Evolutionary conservation across 2,888 invertebrate genomes (phyloP), one percentile per base, ranked within the genome.

Genomic region (Balanococcus diminutus): DNA sequence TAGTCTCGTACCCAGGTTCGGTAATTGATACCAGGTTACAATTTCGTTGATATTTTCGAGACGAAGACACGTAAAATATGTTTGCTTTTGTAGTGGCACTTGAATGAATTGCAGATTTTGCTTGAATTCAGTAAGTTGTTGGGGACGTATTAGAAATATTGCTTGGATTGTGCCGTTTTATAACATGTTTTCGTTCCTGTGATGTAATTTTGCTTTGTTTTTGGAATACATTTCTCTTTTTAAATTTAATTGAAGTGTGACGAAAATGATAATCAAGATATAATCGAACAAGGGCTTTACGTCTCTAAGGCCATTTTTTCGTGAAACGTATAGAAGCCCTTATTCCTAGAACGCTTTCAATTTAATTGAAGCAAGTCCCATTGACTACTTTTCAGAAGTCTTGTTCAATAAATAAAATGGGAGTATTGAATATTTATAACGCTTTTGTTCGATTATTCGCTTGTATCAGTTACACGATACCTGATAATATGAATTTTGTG

Each of bases 11-110:
- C 56, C n/a, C 31, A 46, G 51, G 82, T 3, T 82, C n/a, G 56
- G 11, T 42, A 56, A 28, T 56, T 11, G 32, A 79, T 79, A 19
- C 11, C 16, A 36, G 36, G 32, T 79, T 82, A 51, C 19, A 51
- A 28, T 51, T 28, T 82, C 6, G 81, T 46, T 46, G 25, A 56
- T 51, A 22, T 46, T 82, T 31, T 31, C 19, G 28, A 56, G 51
- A 82, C 51, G 31, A 51, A 83, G 79, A 46, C 28, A 79, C 56
- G 56, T 42, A 31, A n/a, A n/a, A n/a, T 46, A 79, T 31, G 31
- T 85, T 85, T 46, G 85, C 85, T 85, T 84, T 85, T 85, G 85
- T 82, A 82, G 82, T 82, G 28, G 56, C 82, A 51, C 56, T 51
- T 82, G 31, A 14, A 46, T 32, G 46, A 51, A 28, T 19, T 79